These are phyloP conservation scores for Morpho achilles DNA, from an alignment of 2,888 invertebrate species.

Conservation along the genomic window DNA sequence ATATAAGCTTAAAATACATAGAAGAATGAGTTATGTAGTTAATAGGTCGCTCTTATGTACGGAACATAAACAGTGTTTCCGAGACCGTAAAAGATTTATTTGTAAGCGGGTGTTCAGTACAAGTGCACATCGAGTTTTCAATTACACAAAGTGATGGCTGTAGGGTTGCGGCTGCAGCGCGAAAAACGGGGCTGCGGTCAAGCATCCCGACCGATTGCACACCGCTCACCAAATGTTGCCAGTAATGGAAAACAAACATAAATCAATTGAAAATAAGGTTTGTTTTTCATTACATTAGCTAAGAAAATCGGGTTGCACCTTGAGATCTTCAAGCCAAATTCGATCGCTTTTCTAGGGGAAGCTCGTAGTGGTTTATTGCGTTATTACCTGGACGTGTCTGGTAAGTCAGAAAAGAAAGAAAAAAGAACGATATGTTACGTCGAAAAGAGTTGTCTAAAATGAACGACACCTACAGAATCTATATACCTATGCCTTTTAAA, in stretches of 20 bases:
- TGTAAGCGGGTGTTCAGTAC: constrained; percentile 62
- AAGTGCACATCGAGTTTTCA: constrained; percentile 76
- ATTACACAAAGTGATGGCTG: constrained; percentile 75
- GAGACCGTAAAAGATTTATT: constrained; percentile 57
- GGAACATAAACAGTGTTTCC: constrained; percentile 28
- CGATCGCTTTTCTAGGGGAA: constrained; percentile 77
- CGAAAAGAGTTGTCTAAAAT: constrained; percentile 71
- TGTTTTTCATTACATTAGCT: constrained; percentile 41
- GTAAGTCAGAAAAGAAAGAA: constrained; percentile 70
- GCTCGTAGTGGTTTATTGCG: constrained; percentile 78
- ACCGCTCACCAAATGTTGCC: constrained; percentile 43
- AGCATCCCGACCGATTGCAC: constrained; percentile 64
- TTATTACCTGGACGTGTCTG: constrained; percentile 79
- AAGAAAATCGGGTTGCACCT: constrained; percentile 64
- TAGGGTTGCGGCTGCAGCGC: constrained; percentile 59
- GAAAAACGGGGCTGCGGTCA: constrained; percentile 67
- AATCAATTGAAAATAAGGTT: constrained; percentile 52
- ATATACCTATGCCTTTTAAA: constrained; percentile 50
- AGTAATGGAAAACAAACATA: constrained; percentile 48
- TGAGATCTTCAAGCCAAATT: constrained; percentile 74
- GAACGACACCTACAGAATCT: constrained; percentile 29
- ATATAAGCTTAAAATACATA: too few relatives aligned
- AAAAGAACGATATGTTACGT: constrained; percentile 74
- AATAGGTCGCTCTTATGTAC: constrained; percentile 4
- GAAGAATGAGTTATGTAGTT: not conserved